Evolutionary conservation across 2,888 invertebrate genomes (phyloP), one percentile per base, ranked within the genome.

Genomic region (Octonoba sinensis): DNA sequence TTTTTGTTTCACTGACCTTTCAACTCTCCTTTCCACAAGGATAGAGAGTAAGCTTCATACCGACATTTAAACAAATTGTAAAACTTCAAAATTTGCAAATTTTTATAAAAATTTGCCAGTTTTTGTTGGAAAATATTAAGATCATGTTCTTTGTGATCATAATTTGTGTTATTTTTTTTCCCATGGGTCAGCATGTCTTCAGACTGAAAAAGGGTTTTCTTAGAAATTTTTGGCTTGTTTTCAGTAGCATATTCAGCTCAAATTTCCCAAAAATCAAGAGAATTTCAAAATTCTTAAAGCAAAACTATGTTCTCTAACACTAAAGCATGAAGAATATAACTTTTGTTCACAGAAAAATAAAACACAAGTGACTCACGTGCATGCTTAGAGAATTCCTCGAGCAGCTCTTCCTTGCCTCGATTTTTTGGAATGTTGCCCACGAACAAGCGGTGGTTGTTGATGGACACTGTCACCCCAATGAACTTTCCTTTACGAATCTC

Each of bases 341-440:
- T 36, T 36, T 36, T 36, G 8, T 36, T 36, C 4, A 6, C 8
- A 36, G 36, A 36, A 36, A 11, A 36, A 36, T 36, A 6, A 36
- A 57, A 1, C 3, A 57, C 1, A 12, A 22, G 20, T 8, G 59
- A 95, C 96, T 95, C 96, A 97, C 97, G 96, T 95, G 96, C 96
- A 93, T 96, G 95, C 93, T 96, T 96, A 92, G 95, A 93, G 94
- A 97, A 97, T 93, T 97, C 97, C 93, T 97, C 96, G 93, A 95
- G 94, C 92, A 97, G 95, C 93, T 97, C 96, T 92, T 96, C 96
- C 93, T 94, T 95, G 93, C 96, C 96, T 93, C 96, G 96, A 94
- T 95, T 96, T 94, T 97, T 97, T 93, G 97, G 97, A 93, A 97
- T 97, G 96, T 97, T 97, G 92, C 97, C 97, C 93, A 97, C 96